phyloP scores from a whole-genome alignment of 2,888 invertebrate species.

The Morinoia aosen region DNA sequence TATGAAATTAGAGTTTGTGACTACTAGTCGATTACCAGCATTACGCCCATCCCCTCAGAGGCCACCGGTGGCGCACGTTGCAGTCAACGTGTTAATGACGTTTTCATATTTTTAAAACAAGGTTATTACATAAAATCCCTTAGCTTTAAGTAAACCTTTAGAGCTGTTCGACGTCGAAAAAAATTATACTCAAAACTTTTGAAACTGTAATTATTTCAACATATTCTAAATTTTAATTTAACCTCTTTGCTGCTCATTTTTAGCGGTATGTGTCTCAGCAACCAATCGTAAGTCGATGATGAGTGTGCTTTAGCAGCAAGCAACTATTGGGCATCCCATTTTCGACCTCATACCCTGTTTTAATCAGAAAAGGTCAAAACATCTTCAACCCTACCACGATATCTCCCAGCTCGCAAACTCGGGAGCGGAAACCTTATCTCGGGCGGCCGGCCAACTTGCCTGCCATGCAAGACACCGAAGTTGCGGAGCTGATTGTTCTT shows the following conservation, averaged over 20 bases:
- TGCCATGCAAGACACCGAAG: conserved; percentile 2
- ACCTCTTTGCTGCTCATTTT: not conserved
- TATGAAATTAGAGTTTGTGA: no score
- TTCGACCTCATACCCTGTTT: not conserved
- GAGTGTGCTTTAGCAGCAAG: not conserved
- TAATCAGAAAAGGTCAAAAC: not conserved
- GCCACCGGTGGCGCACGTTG: no score
- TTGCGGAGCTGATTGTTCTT: not conserved
- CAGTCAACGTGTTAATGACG: no score
- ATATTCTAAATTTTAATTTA: not conserved
- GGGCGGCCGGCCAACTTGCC: not conserved
- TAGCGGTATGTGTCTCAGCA: not conserved
- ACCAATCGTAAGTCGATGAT: no score
- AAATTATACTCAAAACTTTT: not conserved
- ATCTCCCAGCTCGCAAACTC: not conserved
- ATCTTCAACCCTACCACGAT: not conserved
- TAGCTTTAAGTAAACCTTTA: no score
- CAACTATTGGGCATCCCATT: not conserved
- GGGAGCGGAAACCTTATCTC: not conserved
- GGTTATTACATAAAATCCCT: no score
- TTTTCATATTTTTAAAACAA: no score
- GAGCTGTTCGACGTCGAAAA: no score
- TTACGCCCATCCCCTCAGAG: no score
- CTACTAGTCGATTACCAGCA: no score
- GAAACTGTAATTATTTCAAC: not conserved